These are phyloP conservation scores for Ceratitis capitata DNA, from an alignment of 1,140 invertebrate species.

Conservation along the genomic window DNA sequence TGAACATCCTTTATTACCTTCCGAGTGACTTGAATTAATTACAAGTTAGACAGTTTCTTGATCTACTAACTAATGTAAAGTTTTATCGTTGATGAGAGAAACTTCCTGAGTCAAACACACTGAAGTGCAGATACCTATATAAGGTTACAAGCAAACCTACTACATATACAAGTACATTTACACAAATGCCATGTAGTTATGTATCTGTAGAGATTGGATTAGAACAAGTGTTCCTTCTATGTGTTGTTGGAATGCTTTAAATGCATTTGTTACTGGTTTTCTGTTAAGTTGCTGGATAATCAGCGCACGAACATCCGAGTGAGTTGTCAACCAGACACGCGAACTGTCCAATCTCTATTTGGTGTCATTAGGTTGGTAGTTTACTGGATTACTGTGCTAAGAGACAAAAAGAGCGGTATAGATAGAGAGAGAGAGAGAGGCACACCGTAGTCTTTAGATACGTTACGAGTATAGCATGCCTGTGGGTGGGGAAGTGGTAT, in stretches of 20 bases:
- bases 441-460: neutral
- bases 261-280: neutral
- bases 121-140: neutral
- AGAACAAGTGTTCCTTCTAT: neutral
- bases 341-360: constrained; percentile 15
- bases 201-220: neutral
- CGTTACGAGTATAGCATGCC: too few species aligned
- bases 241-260: neutral
- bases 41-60: too few species aligned
- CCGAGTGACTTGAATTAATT: too few species aligned
- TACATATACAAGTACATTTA: neutral
- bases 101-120: neutral
- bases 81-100: neutral
- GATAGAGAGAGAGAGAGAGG: too few species aligned
- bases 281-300: neutral
- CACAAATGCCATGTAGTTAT: neutral
- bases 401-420: too few species aligned
- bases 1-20: too few species aligned
- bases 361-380: constrained; percentile 27
- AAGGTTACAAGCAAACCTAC: neutral
- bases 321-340: constrained; percentile 7
- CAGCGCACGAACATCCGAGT: constrained; percentile 8
- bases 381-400: constrained; percentile 30
- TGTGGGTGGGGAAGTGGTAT: neutral
- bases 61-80: too few species aligned